Evolutionary conservation across 1,140 invertebrate species (phyloP), one percentile per base, ranked within the genome.

Genomic region (Venturia canescens): DNA sequence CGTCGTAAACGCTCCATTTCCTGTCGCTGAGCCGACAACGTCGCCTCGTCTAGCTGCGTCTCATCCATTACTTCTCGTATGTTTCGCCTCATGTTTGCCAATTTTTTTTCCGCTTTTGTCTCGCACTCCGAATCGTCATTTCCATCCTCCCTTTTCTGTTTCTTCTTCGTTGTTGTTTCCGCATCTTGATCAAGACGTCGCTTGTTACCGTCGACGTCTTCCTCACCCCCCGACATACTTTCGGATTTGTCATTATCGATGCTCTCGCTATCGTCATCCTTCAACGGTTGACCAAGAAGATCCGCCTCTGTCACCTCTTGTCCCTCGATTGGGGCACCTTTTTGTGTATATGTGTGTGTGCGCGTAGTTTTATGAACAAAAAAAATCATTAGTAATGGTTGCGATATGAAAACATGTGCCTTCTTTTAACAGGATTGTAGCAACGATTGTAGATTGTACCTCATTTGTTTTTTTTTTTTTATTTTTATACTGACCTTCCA

Each of bases 31-130:
- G 98, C 98, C 27, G 95, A 95, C n/a, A 98, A 88, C 7, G 98
- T 99, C 11, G 96, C 96, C 83, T 97, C 96, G 88, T 99, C 98
- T 67, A 99, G 90, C 87, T 98, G 96, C 75, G 96, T 96, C 86
- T 98, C 97, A 87, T 97, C 96, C 94, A 98, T 96, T 0, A 99
- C 98, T 91, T 98, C 97, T 57, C 97, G 94, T 84, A 97, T 98
- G 86, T 97, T 98, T 78, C 96, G 93, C 23, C 97, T 92, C 84
- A 97, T 93, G 88, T 96, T 96, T 26, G 94, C 89, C 76, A 94
- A 92, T 87, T 94, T 95, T 76, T 93, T 92, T 67, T 94, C 93
- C 4, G 89, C 93, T 90, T 94, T 94, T 83, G 87, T 82, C 66
- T 92, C 91, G 23, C 88, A 90, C 79, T 91, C 90, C 0, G 85